These are phyloP conservation scores for Sparus aurata DNA, from an alignment of 2,797 vertebrate species.

Conservation along the genomic window DNA sequence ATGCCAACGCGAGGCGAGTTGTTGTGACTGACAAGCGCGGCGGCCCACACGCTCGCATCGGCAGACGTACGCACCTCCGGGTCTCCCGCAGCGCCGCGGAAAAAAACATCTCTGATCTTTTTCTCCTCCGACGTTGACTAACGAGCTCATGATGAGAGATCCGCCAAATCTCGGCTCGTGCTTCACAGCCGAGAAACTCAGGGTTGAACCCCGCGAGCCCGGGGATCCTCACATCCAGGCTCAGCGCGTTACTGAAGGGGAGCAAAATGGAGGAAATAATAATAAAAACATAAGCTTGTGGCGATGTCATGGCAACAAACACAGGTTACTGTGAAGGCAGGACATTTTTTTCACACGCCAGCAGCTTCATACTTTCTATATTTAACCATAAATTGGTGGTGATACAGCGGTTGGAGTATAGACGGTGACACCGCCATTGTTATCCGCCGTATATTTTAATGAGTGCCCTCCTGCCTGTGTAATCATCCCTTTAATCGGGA, in stretches of 20 bases:
- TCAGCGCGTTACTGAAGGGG: neutral
- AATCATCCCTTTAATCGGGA: conserved; percentile 70
- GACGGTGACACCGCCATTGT: conserved; percentile 53
- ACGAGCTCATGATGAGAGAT: conserved; percentile 66
- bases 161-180: conserved; percentile 55
- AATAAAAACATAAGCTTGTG: neutral
- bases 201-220: conserved; percentile 6
- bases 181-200: conserved; percentile 40
- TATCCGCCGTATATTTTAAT: conserved; percentile 67
- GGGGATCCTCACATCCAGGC: conserved; percentile 4
- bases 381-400: conserved; percentile 30
- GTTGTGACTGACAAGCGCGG: conserved; percentile 24
- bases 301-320: neutral
- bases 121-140: conserved; percentile 44
- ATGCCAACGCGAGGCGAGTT: conserved; percentile 1
- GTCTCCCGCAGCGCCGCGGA: conserved; percentile 37
- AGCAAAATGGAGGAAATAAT: neutral
- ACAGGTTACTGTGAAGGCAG: neutral
- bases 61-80: conserved; percentile 9
- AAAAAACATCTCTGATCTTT: conserved; percentile 51
- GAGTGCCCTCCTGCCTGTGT: conserved; percentile 56
- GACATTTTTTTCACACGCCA: conserved; percentile 29
- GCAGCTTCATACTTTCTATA: conserved; percentile 37
- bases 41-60: conserved; percentile 8
- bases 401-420: conserved; percentile 27